Evolutionary conservation across 2,113 vertebrate species (phyloP).

Genomic region (Neolamprologus falcicula): DNA sequence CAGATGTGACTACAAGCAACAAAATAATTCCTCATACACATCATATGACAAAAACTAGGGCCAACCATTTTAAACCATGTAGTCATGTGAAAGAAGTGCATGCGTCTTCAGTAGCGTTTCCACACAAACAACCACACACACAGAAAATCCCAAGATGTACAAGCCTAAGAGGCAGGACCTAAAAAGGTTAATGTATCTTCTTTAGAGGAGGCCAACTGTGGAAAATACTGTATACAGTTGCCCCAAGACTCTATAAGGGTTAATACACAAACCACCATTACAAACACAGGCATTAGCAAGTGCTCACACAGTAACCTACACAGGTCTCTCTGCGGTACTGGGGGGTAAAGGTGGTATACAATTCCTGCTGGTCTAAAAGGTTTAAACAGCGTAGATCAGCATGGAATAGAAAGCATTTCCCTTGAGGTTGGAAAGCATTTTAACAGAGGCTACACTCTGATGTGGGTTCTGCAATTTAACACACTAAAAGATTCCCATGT

Average conservation of each 20-base stretch:
- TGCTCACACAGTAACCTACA: neutral
- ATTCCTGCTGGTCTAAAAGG: slow-evolving; percentile 13
- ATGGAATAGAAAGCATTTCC: slow-evolving; percentile 20
- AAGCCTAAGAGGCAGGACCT: slow-evolving; percentile 20
- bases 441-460: slow-evolving; percentile 18
- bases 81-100: slow-evolving; percentile 23
- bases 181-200: slow-evolving; percentile 53
- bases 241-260: slow-evolving; percentile 2
- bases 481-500: slow-evolving; percentile 19
- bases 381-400: slow-evolving; percentile 38
- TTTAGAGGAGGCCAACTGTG: neutral
- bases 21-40: neutral
- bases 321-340: neutral
- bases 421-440: slow-evolving; percentile 43
- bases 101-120: neutral
- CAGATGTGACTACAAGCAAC: slow-evolving; percentile 2
- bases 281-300: neutral
- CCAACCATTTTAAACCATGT: slow-evolving; percentile 17
- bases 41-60: slow-evolving; percentile 22
- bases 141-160: neutral
- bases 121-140: neutral
- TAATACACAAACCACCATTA: neutral
- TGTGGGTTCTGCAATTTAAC: slow-evolving; percentile 26
- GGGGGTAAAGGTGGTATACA: slow-evolving; percentile 14
- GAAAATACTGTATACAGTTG: slow-evolving; percentile 19